A percentile compares a stretch with the other conserved stretches of the same genome.
Evolutionary conservation across 2,888 invertebrate genomes (phyloP).

Genomic region (Drosophila helvetica): DNA sequence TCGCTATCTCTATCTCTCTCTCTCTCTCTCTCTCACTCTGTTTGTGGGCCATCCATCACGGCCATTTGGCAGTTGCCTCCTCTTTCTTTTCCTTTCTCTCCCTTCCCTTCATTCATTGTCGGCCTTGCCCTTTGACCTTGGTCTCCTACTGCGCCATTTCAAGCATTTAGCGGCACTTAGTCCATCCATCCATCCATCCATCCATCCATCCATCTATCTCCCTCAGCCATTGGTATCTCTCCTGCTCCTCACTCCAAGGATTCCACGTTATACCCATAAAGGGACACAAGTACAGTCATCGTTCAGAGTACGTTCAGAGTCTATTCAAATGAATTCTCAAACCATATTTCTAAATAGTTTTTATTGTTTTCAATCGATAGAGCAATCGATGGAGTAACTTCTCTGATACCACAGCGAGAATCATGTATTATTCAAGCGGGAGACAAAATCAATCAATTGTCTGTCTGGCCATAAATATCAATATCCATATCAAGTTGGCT

Average conservation of each 20-base stretch:
- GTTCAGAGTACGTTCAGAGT: no score
- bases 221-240: conserved; percentile 15
- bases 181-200: conserved; percentile 17
- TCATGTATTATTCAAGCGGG: background rate
- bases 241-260: background rate
- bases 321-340: no score
- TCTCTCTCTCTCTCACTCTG: conserved; percentile 8
- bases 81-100: conserved; percentile 9
- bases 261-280: no score
- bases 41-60: conserved; percentile 30
- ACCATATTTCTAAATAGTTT: background rate
- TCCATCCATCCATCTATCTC: conserved; percentile 15
- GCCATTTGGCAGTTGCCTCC: conserved; percentile 61
- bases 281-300: no score
- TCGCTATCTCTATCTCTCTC: conserved; percentile 10
- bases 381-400: background rate
- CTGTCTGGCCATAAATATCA: conserved; percentile 47
- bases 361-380: background rate
- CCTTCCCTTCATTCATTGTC: conserved; percentile 30
- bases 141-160: conserved; percentile 69
- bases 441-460: conserved; percentile 38
- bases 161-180: conserved; percentile 55
- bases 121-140: conserved; percentile 61
- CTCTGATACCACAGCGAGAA: background rate
- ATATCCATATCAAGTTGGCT: conserved; percentile 65